phyloP scores from a whole-genome alignment of 2,113 vertebrate species.

The Lamprologus ornatipinnis region DNA sequence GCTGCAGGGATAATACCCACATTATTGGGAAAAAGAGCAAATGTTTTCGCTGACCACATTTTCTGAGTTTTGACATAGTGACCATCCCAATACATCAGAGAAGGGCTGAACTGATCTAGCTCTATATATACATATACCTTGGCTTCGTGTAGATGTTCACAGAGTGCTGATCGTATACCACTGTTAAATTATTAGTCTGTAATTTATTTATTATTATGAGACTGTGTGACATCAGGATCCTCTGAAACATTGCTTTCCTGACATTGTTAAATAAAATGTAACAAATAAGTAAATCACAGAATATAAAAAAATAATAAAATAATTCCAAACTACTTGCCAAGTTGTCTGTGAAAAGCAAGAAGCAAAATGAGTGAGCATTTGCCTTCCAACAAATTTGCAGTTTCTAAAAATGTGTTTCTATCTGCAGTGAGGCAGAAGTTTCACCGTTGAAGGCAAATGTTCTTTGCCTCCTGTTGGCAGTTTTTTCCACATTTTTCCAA shows the following conservation, averaged over 20 bases:
- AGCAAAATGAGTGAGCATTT: not conserved
- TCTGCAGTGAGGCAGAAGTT: not conserved
- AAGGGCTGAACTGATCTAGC: not conserved
- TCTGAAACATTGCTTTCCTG: not conserved
- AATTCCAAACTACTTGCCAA: not conserved
- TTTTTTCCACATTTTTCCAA: not conserved
- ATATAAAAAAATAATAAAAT: not conserved
- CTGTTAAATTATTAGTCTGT: not conserved
- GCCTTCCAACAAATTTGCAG: not conserved
- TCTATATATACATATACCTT: not conserved
- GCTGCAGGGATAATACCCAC: not conserved
- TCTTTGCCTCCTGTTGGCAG: not conserved
- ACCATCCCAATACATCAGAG: not conserved
- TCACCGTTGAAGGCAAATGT: not conserved
- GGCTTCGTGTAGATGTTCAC: not conserved
- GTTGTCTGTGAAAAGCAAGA: not conserved
- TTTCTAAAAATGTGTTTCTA: not conserved
- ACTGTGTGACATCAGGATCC: not conserved
- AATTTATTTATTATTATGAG: not conserved
- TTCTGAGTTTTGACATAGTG: not conserved
- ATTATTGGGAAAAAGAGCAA: not conserved
- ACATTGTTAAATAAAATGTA: not conserved
- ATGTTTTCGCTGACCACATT: not conserved
- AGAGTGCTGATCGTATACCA: not conserved
- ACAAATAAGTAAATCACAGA: not conserved